Evolutionary conservation across 2,797 vertebrate genomes (phyloP).

Genomic region (Scyliorhinus canicula): DNA sequence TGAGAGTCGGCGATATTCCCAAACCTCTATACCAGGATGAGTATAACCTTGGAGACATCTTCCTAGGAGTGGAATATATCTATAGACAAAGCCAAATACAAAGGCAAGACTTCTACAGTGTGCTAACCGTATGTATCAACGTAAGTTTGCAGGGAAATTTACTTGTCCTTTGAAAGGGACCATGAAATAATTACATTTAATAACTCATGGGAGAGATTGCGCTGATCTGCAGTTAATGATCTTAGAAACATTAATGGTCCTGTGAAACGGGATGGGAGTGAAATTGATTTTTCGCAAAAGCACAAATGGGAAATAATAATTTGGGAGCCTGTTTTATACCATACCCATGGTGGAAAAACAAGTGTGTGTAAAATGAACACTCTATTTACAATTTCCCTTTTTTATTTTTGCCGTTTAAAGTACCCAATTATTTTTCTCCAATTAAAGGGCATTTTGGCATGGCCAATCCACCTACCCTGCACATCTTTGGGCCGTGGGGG

Average conservation of each 20-base stretch:
- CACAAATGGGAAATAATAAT: background rate
- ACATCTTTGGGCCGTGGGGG: too few species aligned
- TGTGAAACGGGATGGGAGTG: background rate
- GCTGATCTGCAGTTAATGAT: background rate
- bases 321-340: background rate
- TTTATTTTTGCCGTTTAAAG: too few species aligned
- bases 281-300: background rate
- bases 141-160: background rate
- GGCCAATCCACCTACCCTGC: too few species aligned
- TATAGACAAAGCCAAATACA: slow-evolving; percentile 65
- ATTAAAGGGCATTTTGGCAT: too few species aligned
- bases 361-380: background rate
- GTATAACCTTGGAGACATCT: slow-evolving; percentile 80
- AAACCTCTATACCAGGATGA: slow-evolving; percentile 64
- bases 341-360: background rate
- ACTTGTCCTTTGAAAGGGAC: background rate
- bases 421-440: too few species aligned
- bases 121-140: slow-evolving; percentile 67
- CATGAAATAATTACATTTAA: background rate
- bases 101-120: slow-evolving; percentile 60
- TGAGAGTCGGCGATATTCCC: slow-evolving; percentile 70
- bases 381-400: too few species aligned
- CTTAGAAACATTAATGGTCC: background rate
- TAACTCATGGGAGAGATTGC: background rate
- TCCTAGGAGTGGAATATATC: slow-evolving; percentile 83